Conservation (phyloP, 2,113 vertebrate species). For the Hyperopisus bebe region DNA sequence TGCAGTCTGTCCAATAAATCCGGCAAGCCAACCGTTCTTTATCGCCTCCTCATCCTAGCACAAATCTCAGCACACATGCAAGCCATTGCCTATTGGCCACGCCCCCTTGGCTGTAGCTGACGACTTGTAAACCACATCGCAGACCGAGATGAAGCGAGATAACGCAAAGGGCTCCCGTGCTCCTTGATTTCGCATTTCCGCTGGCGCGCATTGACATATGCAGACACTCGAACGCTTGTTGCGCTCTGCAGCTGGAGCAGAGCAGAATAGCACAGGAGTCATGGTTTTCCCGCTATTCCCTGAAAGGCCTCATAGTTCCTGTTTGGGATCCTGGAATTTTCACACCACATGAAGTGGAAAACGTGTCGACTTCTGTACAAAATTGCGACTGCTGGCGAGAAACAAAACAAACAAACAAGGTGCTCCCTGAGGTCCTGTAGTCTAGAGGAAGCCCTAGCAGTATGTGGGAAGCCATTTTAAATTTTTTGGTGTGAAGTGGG, state of each 20-base stretch:
- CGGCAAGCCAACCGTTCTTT: conserved; percentile 25
- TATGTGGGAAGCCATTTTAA: background rate
- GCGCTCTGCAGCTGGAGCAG: background rate
- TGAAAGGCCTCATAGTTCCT: background rate
- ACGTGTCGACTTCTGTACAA: background rate
- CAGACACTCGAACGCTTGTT: background rate
- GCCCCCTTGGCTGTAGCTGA: background rate
- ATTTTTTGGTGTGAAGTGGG: background rate
- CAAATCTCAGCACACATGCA: background rate
- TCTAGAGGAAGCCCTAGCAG: background rate
- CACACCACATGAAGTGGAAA: background rate
- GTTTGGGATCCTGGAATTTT: background rate
- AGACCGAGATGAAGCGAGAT: background rate
- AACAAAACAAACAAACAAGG: background rate
- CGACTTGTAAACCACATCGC: background rate
- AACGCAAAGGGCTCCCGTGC: background rate
- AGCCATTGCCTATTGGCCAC: background rate
- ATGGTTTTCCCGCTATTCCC: background rate
- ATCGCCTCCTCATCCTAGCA: conserved; percentile 25
- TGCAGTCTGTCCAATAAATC: conserved; percentile 31
- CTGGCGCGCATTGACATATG: background rate
- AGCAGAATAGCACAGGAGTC: background rate
- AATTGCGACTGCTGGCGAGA: background rate
- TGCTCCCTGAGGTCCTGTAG: background rate
- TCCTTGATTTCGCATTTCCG: background rate